Evolutionary conservation across 2,888 invertebrate species (phyloP), one percentile per base, ranked within the genome.

Genomic region (Melieria omissa): DNA sequence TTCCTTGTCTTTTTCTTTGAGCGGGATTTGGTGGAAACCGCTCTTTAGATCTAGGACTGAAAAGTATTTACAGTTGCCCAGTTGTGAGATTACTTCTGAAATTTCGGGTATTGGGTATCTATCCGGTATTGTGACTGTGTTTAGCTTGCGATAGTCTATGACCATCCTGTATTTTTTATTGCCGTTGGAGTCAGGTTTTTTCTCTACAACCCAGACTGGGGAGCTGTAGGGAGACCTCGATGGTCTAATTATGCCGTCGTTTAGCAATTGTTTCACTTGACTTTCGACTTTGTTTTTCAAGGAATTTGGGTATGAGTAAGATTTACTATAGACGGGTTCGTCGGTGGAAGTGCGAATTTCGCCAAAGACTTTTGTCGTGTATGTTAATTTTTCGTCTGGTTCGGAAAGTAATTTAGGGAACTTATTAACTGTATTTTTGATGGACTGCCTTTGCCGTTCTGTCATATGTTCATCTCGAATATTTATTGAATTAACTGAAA

Each of bases 11-110:
- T 45, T 14, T 29, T 71, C 57, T 63, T 70, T 72, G n/a, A 76
- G 16, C 46, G 46, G 65, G 9, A 75, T 76, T 65, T 76, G 73
- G 14, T 75, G 73, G 41, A 74, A 75, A 9, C 74, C 69, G 29
- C 69, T 74, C 14, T 57, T 57, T n/a, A 57, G 16, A 57, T 57
- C 57, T 3, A 57, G 41, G 10, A 68, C 54, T 12, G 61, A 29
- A 29, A 46, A 61, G n/a, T 42, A 62, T 61, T 61, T 58, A 47
- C 47, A 46, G n/a, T 63, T 46, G 49, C 46, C 44, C 46, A 45
- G 46, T 46, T 72, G 61, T 46, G 66, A 41, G 6, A 73, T 47
- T 14, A 73, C 73, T 14, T 70, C 66, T n/a, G 57, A 49, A 14
- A 72, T 73, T 9, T 73, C 71, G 7, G 72, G 68, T 16, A 74